phyloP scores from a whole-genome alignment of 2,888 invertebrate species.

The Leuctra nigra region DNA sequence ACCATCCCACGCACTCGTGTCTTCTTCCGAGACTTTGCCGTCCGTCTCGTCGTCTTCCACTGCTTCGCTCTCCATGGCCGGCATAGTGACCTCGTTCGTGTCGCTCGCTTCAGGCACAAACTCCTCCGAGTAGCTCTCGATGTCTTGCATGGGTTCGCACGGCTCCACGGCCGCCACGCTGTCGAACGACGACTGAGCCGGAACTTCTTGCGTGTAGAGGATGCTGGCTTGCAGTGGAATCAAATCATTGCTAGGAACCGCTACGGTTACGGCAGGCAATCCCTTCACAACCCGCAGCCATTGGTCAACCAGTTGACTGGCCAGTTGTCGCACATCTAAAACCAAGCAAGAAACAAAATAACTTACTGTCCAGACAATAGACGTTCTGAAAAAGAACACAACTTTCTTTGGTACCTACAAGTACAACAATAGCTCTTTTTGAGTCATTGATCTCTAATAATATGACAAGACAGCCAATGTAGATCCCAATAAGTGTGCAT shows the following conservation, averaged over 20 bases:
- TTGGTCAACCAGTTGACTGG: conserved; percentile 76
- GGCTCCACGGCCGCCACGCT: neutral
- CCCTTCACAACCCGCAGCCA: conserved; percentile 88
- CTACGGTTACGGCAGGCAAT: neutral
- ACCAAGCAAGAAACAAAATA: too few relatives aligned
- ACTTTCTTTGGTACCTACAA: too few relatives aligned
- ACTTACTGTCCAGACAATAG: too few relatives aligned
- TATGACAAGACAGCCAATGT: too few relatives aligned
- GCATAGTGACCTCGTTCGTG: neutral
- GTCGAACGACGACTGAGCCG: neutral
- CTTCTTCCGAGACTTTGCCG: conserved; percentile 20
- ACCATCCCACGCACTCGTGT: conserved; percentile 20
- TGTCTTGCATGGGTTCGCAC: neutral
- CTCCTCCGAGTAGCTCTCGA: neutral
- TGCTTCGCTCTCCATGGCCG: conserved; percentile 44
- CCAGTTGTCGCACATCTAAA: conserved; percentile 67
- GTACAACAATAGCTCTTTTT: too few relatives aligned
- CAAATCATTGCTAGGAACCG: neutral
- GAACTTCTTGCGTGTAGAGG: neutral
- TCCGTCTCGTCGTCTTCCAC: conserved; percentile 30
- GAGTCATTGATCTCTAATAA: too few relatives aligned
- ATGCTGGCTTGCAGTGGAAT: neutral
- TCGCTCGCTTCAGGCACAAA: neutral
- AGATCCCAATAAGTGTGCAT: too few relatives aligned
- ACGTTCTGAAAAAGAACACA: too few relatives aligned